A percentile compares a stretch with the other conserved stretches of the same genome.
phyloP scores from a whole-genome alignment of 2,797 vertebrate species.

The Rhinoraja longicauda region DNA sequence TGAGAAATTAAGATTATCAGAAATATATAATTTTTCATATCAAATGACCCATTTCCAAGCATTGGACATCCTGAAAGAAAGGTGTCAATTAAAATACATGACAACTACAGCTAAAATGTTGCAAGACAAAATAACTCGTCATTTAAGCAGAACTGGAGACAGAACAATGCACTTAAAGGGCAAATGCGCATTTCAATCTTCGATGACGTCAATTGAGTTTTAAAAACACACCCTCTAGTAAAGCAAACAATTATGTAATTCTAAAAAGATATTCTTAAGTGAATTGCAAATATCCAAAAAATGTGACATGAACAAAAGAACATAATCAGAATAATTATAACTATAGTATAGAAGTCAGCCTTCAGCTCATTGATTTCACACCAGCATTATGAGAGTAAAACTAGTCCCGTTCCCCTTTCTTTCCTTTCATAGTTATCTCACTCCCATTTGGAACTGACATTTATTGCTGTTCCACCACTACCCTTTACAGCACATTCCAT shows the following conservation, averaged over 20 bases:
- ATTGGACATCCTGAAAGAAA: background rate
- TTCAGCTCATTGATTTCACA: no score
- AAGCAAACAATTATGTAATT: background rate
- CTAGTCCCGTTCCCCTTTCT: no score
- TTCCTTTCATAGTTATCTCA: no score
- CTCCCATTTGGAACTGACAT: no score
- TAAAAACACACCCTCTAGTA: background rate
- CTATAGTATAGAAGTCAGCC: no score
- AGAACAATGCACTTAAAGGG: background rate
- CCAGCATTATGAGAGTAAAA: no score
- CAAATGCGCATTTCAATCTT: background rate
- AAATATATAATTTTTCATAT: background rate
- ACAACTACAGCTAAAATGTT: background rate
- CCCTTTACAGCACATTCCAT: no score
- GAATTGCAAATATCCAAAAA: background rate
- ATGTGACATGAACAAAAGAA: background rate
- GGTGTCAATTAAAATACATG: background rate
- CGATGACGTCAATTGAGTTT: background rate
- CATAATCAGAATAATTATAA: background rate
- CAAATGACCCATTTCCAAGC: background rate
- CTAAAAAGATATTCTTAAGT: background rate
- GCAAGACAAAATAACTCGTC: background rate
- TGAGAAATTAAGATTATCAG: background rate
- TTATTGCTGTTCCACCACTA: no score
- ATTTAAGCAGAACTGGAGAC: background rate